phyloP scores from a whole-genome alignment of 2,888 invertebrate genomes.

The Hypomecis punctinalis region DNA sequence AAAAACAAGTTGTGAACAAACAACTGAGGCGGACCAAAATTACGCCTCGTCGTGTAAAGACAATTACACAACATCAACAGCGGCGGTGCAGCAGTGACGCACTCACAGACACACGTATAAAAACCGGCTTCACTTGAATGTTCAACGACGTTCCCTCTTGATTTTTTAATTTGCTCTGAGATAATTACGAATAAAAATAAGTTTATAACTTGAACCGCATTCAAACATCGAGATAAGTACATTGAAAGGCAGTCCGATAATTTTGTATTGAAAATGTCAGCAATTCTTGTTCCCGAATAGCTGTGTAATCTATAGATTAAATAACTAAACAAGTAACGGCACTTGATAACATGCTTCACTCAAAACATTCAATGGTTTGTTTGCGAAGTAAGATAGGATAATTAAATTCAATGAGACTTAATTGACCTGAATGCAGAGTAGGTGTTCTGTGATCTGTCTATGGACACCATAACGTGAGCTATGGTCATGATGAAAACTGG shows the following conservation, averaged over 20 bases:
- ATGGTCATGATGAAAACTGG: too few species aligned
- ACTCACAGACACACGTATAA: too few species aligned
- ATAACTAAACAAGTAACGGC: conserved; percentile 30
- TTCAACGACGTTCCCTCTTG: too few species aligned
- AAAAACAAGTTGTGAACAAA: too few species aligned
- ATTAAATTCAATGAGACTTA: conserved; percentile 19
- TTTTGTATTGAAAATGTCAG: conserved; percentile 40
- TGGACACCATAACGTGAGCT: too few species aligned
- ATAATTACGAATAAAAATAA: too few species aligned
- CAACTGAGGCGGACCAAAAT: too few species aligned
- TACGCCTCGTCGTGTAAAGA: too few species aligned
- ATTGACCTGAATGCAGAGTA: conserved; percentile 17
- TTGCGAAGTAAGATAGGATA: conserved; percentile 15
- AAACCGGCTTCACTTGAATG: too few species aligned
- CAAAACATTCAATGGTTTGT: conserved; percentile 26
- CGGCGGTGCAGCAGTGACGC: too few species aligned
- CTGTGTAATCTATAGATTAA: conserved; percentile 41
- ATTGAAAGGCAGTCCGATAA: conserved; percentile 34
- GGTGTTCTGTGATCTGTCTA: not conserved
- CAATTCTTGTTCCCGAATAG: conserved; percentile 37
- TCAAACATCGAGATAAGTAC: not conserved
- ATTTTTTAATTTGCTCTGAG: too few species aligned
- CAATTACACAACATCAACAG: too few species aligned
- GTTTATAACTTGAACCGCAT: conserved; percentile 9
- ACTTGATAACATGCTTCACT: conserved; percentile 24